Evolutionary conservation across 2,888 invertebrate species (phyloP).

Genomic region (Nebria brevicollis): DNA sequence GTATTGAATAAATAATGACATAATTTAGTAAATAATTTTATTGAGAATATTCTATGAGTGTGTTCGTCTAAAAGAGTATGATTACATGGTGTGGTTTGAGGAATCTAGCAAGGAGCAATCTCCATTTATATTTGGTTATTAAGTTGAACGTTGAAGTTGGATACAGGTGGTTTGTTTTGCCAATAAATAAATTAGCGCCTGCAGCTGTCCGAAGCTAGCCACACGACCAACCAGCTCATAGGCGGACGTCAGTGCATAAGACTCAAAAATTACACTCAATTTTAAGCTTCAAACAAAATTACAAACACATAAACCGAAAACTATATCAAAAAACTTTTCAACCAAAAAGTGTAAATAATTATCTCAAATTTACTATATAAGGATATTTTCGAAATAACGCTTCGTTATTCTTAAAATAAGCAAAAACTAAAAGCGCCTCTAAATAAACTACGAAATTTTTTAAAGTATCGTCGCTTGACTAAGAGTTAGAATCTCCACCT

Average conservation of each 20-base stretch:
- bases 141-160: constrained; percentile 13
- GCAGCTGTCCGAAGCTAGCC: constrained; percentile 2
- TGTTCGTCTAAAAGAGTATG: neutral
- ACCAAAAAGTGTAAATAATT: too few species aligned
- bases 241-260: constrained; percentile 14
- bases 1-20: too few species aligned
- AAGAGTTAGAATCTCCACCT: too few species aligned
- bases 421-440: too few species aligned
- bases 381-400: too few species aligned
- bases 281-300: constrained; percentile 2
- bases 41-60: too few species aligned
- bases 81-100: neutral
- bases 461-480: too few species aligned
- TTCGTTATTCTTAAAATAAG: too few species aligned
- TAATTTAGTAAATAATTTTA: too few species aligned
- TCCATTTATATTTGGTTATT: constrained; percentile 46
- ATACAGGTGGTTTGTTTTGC: constrained; percentile 43
- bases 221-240: constrained; percentile 16
- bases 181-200: constrained; percentile 42
- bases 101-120: constrained; percentile 21
- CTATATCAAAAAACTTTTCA: too few species aligned
- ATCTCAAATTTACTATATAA: too few species aligned
- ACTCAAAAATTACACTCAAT: neutral
- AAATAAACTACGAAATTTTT: too few species aligned
- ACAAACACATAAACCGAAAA: neutral